phyloP scores from a whole-genome alignment of 2,888 invertebrate species.

The Polydrusus cervinus region DNA sequence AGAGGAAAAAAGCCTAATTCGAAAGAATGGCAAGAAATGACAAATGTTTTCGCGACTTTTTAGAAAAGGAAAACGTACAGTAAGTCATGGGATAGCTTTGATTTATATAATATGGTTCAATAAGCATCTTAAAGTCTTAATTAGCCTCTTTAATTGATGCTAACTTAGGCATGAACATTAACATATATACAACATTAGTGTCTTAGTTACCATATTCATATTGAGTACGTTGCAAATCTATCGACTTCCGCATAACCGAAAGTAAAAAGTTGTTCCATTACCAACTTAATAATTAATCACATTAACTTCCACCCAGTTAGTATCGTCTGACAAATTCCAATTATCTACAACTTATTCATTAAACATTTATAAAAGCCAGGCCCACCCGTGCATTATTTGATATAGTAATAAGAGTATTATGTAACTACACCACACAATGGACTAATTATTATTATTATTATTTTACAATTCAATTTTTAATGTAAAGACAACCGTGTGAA shows the following conservation, averaged over 20 bases:
- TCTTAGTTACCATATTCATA: background rate
- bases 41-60: no score
- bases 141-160: no score
- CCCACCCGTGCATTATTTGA: constrained; percentile 14
- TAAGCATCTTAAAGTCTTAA: no score
- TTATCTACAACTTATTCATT: constrained; percentile 18
- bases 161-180: background rate
- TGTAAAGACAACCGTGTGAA: background rate
- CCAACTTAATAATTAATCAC: background rate
- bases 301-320: constrained; percentile 21
- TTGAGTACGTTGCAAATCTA: background rate
- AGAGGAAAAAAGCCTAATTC: no score
- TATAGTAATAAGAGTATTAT: background rate
- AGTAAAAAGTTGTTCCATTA: constrained; percentile 4
- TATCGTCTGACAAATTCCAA: constrained; percentile 18
- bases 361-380: constrained; percentile 9
- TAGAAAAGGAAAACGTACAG: no score
- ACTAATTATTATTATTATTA: no score
- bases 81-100: no score
- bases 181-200: background rate
- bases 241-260: constrained; percentile 9
- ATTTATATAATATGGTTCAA: background rate
- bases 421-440: background rate
- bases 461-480: background rate
- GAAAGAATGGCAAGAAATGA: no score